Evolutionary conservation across 2,888 invertebrate species (phyloP).

Genomic region (Drosophila fungiperda): DNA sequence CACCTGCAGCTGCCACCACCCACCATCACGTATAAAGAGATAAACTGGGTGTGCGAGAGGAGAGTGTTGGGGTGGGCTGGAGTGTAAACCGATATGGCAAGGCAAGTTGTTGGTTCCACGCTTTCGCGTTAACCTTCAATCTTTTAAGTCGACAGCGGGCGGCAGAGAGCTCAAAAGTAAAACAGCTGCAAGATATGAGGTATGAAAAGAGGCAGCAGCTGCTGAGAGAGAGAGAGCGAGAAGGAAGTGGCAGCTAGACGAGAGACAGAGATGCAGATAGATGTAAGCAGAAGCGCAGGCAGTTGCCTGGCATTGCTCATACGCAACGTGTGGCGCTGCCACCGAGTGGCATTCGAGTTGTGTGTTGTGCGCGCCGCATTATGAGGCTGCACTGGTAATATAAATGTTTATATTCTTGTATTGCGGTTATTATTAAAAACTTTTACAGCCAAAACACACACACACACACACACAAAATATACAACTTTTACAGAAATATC

Average conservation of each 20-base stretch:
- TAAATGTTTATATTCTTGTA: constrained; percentile 81
- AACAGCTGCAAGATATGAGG: constrained; percentile 17
- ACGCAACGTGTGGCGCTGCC: constrained; percentile 53
- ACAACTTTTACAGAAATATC: constrained; percentile 73
- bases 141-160: constrained; percentile 62
- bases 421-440: constrained; percentile 81
- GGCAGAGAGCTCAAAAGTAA: constrained; percentile 62
- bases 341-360: constrained; percentile 32
- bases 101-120: constrained; percentile 22
- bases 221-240: background rate
- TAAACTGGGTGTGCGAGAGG: background rate
- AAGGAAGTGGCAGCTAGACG: constrained; percentile 1
- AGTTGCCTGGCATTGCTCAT: constrained; percentile 60
- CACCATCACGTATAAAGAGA: background rate
- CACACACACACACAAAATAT: constrained; percentile 51
- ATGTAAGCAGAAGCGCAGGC: background rate
- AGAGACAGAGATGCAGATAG: background rate
- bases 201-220: constrained; percentile 28
- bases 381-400: constrained; percentile 75
- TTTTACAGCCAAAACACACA: constrained; percentile 66
- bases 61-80: too few relatives aligned
- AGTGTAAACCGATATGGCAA: constrained; percentile 31
- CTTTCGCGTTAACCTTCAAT: constrained; percentile 71
- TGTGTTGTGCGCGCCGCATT: constrained; percentile 56
- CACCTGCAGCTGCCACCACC: constrained; percentile 63